phyloP scores from a whole-genome alignment of 1,140 invertebrate species.

The Neodiprion fabricii region DNA sequence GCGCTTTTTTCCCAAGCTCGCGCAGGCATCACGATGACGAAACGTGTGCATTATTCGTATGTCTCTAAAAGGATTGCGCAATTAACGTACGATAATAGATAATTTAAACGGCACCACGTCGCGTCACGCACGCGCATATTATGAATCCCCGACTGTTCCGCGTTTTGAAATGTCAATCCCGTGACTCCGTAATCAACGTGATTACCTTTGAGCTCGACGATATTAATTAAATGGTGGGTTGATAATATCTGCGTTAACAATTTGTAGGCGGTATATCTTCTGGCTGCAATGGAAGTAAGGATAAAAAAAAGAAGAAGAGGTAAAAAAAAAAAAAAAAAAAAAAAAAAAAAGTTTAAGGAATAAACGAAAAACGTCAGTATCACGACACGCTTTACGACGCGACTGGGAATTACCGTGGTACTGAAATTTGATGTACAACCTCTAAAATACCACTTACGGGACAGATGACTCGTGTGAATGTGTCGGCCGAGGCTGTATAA shows the following conservation, averaged over 20 bases:
- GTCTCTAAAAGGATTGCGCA: not conserved
- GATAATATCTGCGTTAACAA: not conserved
- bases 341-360: not conserved
- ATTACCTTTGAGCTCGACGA: not conserved
- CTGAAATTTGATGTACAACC: slow-evolving; percentile 5
- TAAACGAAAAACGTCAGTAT: too few relatives aligned
- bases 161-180: not conserved
- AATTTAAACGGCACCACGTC: not conserved
- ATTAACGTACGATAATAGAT: not conserved
- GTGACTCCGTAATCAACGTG: not conserved
- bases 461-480: not conserved
- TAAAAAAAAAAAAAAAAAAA: not conserved
- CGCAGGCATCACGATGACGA: not conserved
- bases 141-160: not conserved
- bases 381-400: not conserved
- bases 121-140: not conserved
- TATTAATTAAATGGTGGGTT: not conserved
- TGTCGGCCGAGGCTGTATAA: not conserved
- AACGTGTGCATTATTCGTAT: not conserved
- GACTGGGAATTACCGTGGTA: not conserved
- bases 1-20: too few relatives aligned
- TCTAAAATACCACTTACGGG: slow-evolving; percentile 5
- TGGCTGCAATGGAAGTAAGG: not conserved
- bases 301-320: not conserved
- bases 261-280: not conserved